Evolutionary conservation across 1,140 invertebrate genomes (phyloP), one percentile per base, ranked within the genome.

Genomic region (Pseudachorutes palmiensis): DNA sequence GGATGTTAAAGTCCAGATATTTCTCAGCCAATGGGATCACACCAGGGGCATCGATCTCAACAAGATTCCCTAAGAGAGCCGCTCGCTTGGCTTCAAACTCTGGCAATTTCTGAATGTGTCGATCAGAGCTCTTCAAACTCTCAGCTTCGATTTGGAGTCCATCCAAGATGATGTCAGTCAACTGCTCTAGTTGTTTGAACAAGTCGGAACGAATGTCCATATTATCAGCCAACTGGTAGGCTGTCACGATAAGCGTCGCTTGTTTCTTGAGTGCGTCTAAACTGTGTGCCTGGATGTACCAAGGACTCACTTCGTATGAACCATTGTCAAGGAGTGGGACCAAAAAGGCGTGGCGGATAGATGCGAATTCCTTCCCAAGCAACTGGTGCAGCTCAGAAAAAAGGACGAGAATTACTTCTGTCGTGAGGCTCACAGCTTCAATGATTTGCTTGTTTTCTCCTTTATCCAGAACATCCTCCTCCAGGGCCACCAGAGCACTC

Each of bases 1-100:
- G 78, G 29, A 87, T 85, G 57, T 88, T 85, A 79, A 93, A 94
- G 77, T 96, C 92, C 32, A 85, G 83, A 77, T 91, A 95, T 77
- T 96, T 95, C 77, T 97, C 93, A 0, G 91, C 92, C 16, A 96
- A 80, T 71, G 86, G 85, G 1, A 87, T 84, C 2, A 91, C 91
- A 59, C 86, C 83, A 75, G 93, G 90, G 73, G 84, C 87, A 72
- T 93, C 87, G 70, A 87, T 83, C 30, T 87, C 83, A 62, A 92
- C 19, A 55, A 77, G 74, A 51, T 60, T 65, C n/a, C 66, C 66
- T 3, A 74, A 28, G 2, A 74, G 41, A 1, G 60, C 41, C 2
- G 58, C 41, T 14, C 72, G 58, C 24, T 64, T 51, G 5, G 65
- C 64, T 75, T 87, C 84, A 74, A 88, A 91, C 70, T 85, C 83